These are phyloP conservation scores for Drosophila pectinifera DNA, from an alignment of 1,140 invertebrate genomes.

Conservation along the genomic window DNA sequence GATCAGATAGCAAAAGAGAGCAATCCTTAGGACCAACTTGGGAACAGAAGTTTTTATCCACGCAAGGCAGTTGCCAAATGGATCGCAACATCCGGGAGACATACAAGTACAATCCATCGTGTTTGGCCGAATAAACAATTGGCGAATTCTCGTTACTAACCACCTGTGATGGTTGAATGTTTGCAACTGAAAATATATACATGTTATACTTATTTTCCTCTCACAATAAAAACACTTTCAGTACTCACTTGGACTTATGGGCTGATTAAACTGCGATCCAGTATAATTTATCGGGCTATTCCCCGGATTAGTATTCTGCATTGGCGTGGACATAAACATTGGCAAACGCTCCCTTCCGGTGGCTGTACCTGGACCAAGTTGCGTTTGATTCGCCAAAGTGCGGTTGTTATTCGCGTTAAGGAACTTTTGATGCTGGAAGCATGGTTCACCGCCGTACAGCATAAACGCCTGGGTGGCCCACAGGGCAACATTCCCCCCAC, in stretches of 20 bases:
- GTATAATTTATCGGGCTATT: slow-evolving; percentile 5
- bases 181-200: slow-evolving; percentile 40
- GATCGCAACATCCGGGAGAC: slow-evolving; percentile 93
- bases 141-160: slow-evolving; percentile 49
- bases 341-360: slow-evolving; percentile 49
- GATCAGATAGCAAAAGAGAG: slow-evolving; percentile 84
- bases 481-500: slow-evolving; percentile 91
- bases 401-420: slow-evolving; percentile 47
- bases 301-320: slow-evolving; percentile 50
- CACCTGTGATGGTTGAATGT: slow-evolving; percentile 64
- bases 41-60: slow-evolving; percentile 85
- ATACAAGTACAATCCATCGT: slow-evolving; percentile 97
- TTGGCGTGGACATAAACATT: slow-evolving; percentile 82
- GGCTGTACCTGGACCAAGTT: slow-evolving; percentile 13
- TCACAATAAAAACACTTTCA: too few relatives aligned
- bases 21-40: slow-evolving; percentile 86
- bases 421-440: slow-evolving; percentile 56
- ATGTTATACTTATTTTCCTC: not conserved
- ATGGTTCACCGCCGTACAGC: slow-evolving; percentile 93
- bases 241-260: slow-evolving; percentile 72
- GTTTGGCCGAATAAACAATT: slow-evolving; percentile 88
- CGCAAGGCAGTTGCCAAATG: slow-evolving; percentile 91
- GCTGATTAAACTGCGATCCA: slow-evolving; percentile 50
- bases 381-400: slow-evolving; percentile 48
- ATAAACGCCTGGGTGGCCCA: slow-evolving; percentile 97